Percentiles rank a stretch among this genome's conserved stretches.
Conservation (phyloP, 2,113 vertebrate species). For the Pterocles burchelli region DNA sequence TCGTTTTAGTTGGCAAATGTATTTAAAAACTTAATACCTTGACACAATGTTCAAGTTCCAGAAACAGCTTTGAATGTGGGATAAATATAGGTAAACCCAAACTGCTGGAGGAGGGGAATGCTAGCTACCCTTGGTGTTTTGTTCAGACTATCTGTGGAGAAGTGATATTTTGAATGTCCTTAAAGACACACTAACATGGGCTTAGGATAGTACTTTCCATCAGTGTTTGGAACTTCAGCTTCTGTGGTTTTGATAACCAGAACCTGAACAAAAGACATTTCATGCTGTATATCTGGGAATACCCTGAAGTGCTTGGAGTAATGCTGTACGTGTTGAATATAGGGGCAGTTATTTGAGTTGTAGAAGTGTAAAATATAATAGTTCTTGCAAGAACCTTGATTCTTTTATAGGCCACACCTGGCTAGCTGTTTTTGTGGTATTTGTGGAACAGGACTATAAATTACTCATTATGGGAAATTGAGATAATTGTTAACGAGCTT, state of each 20-base stretch:
- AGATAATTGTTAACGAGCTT: not conserved
- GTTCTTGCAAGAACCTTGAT: not conserved
- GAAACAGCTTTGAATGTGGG: not conserved
- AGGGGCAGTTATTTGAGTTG: not conserved
- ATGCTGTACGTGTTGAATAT: rapidly evolving
- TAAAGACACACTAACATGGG: not conserved
- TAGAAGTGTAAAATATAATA: not conserved
- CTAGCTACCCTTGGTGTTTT: rapidly evolving
- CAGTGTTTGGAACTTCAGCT: not conserved
- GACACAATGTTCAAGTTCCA: not conserved
- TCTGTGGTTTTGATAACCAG: not conserved
- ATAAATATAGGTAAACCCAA: not conserved
- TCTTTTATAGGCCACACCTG: not conserved
- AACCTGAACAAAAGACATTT: not conserved
- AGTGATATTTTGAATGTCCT: not conserved
- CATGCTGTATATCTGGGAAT: not conserved
- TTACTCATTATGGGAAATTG: not conserved
- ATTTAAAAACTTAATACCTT: not conserved
- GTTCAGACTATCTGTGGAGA: not conserved
- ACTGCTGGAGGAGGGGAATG: not conserved
- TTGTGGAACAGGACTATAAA: not conserved
- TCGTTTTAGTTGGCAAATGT: not conserved
- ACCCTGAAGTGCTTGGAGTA: not conserved
- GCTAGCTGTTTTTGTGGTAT: not conserved
- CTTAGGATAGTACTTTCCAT: not conserved